phyloP scores from a whole-genome alignment of 2,113 vertebrate genomes.

The Cyprinodon tularosa region DNA sequence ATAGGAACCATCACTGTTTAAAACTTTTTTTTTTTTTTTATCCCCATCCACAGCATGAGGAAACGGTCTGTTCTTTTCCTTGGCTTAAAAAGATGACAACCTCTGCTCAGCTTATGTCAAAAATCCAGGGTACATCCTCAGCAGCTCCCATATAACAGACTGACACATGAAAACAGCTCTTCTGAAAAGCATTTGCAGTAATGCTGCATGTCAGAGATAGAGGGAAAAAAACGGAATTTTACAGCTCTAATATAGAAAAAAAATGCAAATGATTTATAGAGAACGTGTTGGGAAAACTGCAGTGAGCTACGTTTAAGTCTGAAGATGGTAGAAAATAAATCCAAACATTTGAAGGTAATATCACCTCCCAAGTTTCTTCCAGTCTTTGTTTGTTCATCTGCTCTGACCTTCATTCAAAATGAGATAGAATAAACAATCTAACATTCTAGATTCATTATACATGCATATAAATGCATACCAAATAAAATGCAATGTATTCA shows the following conservation, averaged over 20 bases:
- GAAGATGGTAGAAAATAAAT: not conserved
- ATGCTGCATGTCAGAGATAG: constrained; percentile 7
- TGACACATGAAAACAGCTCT: constrained; percentile 19
- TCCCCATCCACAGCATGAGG: constrained; percentile 3
- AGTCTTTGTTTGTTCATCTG: not conserved
- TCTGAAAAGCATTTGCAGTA: constrained; percentile 12
- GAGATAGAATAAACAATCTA: too few species aligned
- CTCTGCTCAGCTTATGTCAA: constrained; percentile 26
- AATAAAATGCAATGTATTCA: too few species aligned
- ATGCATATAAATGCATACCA: too few species aligned
- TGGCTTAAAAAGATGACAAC: constrained; percentile 46
- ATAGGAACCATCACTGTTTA: constrained; percentile 49
- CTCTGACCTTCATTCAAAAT: not conserved
- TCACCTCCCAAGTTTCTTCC: not conserved
- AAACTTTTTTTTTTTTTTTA: not conserved
- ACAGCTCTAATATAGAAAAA: constrained; percentile 10
- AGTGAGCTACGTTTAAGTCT: not conserved
- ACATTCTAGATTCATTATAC: too few species aligned
- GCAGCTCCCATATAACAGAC: constrained; percentile 19
- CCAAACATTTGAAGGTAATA: not conserved
- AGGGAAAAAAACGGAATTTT: not conserved
- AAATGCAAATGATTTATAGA: constrained; percentile 10
- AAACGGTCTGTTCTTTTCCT: constrained; percentile 45
- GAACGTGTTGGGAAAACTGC: constrained; percentile 8
- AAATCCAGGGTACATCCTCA: constrained; percentile 39